Evolutionary conservation across 1,140 invertebrate species (phyloP), one percentile per base, ranked within the genome.

Genomic region (Tetraneura akinire): DNA sequence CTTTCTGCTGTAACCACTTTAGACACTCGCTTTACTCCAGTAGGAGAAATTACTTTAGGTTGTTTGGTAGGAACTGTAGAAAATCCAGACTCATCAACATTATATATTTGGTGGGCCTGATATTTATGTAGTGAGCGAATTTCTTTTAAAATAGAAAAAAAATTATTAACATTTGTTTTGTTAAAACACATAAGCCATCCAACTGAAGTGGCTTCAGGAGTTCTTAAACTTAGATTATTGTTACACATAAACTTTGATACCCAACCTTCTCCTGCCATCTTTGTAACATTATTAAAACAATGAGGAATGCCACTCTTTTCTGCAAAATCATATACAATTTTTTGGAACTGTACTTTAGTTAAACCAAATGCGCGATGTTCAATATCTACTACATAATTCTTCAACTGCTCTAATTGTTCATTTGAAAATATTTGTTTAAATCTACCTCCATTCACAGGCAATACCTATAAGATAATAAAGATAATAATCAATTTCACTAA

Each of bases 371-470:
- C 51, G 6, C n/a, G n/a, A 9, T 1, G 6, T 21, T 55, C 51
- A 21, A 55, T 55, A 21, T 55, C n/a, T 9, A 6, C 5, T 16
- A 51, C 14, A 16, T 55, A 55, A 21, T 21, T 55, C 9, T 55
- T 55, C 9, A 55, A 21, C 3, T 5, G n/a, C n/a, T 55, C 6
- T 55, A 55, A 55, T 21, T 55, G 18, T 21, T 55, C n/a, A 51
- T 51, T 51, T 55, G 9, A 9, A 55, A 55, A 55, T 55, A 21
- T 3, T 21, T 23, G 0, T 68, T 21, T 45, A 10, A 68, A 47
- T 47, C 51, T 21, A 68, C 42, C 66, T 47, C 23, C 64, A 66
- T 42, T 42, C 42, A 66, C n/a, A 47, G 51, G 51, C 18, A 51
- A 51, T 16, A 16, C 13, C 49, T 51, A 51, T n/a, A 18, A 6